Evolutionary conservation across 2,797 vertebrate genomes (phyloP).

Genomic region (Glyptemys insculpta): DNA sequence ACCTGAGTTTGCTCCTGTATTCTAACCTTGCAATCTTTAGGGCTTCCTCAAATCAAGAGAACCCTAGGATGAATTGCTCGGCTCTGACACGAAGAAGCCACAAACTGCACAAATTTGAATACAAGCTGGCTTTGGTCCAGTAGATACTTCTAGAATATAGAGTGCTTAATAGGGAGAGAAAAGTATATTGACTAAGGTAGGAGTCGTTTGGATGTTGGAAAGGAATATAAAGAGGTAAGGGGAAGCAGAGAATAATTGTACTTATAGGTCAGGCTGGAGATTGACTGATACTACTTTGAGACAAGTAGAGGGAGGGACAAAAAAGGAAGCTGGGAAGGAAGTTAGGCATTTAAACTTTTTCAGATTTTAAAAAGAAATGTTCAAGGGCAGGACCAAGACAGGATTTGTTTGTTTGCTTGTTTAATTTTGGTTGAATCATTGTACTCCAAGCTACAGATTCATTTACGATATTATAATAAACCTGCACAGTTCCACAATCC

Average conservation of each 20-base stretch:
- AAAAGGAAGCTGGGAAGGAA: neutral
- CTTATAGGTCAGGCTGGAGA: neutral
- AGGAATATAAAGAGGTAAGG: neutral
- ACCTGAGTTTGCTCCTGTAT: neutral
- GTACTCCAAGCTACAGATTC: neutral
- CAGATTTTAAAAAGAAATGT: neutral
- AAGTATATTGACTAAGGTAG: neutral
- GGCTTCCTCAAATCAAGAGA: neutral
- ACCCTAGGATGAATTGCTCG: neutral
- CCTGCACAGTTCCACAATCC: neutral
- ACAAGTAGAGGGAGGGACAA: fast-evolving
- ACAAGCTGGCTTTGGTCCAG: neutral
- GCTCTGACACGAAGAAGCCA: neutral
- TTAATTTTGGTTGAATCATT: fast-evolving
- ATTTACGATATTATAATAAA: neutral
- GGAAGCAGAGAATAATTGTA: neutral
- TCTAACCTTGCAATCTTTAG: neutral
- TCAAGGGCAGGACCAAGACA: neutral
- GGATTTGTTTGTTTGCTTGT: neutral
- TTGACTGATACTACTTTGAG: neutral
- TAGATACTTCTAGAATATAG: neutral
- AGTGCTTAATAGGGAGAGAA: neutral
- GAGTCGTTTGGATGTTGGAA: neutral
- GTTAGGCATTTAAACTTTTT: neutral
- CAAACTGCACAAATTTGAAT: neutral